Evolutionary conservation across 64 coral and sea anemone species (phyloP).

Genomic region (Hydrozoanthus tunicans): DNA sequence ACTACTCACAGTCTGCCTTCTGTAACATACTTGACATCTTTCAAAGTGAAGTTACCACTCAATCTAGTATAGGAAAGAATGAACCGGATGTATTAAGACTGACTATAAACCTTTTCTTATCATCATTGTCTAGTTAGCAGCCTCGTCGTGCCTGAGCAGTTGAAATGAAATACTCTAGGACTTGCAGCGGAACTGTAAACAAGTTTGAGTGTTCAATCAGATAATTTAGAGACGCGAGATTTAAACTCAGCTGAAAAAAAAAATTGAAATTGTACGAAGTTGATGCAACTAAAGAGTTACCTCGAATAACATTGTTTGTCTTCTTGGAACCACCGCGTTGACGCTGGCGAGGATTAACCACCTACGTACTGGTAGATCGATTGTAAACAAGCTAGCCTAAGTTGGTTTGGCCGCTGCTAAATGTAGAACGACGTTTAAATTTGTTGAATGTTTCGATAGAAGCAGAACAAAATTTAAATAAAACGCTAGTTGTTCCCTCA

Average conservation of each 20-base stretch:
- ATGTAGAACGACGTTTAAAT: too few relatives aligned
- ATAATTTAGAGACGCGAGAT: not conserved
- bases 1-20: too few relatives aligned
- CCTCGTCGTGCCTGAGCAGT: not conserved
- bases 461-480: too few relatives aligned
- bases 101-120: not conserved
- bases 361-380: too few relatives aligned
- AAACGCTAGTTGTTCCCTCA: too few relatives aligned
- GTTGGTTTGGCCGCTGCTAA: too few relatives aligned
- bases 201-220: not conserved
- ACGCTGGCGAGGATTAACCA: too few relatives aligned
- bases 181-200: not conserved
- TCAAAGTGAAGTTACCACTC: not conserved
- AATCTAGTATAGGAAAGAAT: slow-evolving; percentile 4
- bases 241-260: not conserved
- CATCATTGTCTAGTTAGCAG: slow-evolving; percentile 28
- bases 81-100: slow-evolving; percentile 44
- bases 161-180: not conserved
- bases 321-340: too few relatives aligned
- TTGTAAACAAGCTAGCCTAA: too few relatives aligned
- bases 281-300: not conserved
- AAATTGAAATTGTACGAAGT: not conserved
- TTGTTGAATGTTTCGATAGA: too few relatives aligned
- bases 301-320: too few relatives aligned
- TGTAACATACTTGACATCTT: not conserved